phyloP scores from a whole-genome alignment of 2,797 vertebrate species.

The Tokudaia muenninki region DNA sequence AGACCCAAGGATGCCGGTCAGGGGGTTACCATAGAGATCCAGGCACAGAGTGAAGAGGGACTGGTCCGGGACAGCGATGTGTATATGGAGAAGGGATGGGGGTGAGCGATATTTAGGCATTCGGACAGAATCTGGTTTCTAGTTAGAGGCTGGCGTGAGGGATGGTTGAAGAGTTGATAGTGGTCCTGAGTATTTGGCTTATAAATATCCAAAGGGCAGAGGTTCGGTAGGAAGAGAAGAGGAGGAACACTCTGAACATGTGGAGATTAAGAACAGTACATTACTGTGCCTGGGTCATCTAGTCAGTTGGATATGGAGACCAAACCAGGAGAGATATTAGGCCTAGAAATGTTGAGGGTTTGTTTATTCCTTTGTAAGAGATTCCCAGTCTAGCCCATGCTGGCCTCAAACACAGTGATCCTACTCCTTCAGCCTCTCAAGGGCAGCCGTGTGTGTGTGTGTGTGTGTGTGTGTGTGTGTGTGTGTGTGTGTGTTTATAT shows the following conservation, averaged over 20 bases:
- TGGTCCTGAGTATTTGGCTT: background rate
- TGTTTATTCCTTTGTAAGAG: slow-evolving; percentile 1
- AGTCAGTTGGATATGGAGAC: background rate
- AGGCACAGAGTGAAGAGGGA: slow-evolving; percentile 23
- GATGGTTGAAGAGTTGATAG: background rate
- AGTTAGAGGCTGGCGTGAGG: background rate
- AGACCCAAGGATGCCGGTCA: background rate
- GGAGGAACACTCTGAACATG: background rate
- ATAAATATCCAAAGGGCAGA: background rate
- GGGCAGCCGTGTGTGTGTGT: background rate
- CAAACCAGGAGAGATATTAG: background rate
- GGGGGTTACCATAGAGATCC: background rate
- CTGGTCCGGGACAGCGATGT: background rate
- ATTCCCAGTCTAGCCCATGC: background rate
- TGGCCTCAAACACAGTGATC: background rate
- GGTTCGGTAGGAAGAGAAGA: background rate
- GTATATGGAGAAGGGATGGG: background rate
- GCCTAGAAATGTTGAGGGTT: background rate
- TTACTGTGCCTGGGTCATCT: background rate
- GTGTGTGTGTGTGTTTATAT: background rate
- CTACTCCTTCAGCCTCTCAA: background rate
- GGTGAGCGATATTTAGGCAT: background rate
- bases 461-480: background rate
- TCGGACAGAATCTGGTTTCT: slow-evolving; percentile 13
- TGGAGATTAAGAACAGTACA: background rate